phyloP scores from a whole-genome alignment of 2,888 invertebrate genomes.

The Chaetogeoica ovagalla region DNA sequence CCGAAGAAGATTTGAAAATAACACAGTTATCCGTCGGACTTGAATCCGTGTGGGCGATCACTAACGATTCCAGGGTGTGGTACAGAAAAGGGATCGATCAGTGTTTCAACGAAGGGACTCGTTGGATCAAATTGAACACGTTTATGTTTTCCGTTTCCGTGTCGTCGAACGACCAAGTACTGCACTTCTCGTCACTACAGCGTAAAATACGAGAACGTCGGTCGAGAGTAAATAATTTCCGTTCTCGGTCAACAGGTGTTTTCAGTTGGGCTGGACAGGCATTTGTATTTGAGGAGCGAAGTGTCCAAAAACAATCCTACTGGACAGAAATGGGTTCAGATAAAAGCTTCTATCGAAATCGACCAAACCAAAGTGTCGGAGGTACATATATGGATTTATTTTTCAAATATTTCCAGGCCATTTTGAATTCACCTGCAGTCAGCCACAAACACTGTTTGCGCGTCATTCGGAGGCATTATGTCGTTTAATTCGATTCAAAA shows the following conservation, averaged over 20 bases:
- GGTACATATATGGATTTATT: constrained; percentile 10
- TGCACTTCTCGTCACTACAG: not conserved
- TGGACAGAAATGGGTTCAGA: constrained; percentile 38
- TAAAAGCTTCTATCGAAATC: constrained; percentile 30
- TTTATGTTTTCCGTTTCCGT: constrained; percentile 82
- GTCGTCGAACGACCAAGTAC: constrained; percentile 80
- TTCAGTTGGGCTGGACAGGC: constrained; percentile 40
- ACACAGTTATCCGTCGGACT: constrained; percentile 79
- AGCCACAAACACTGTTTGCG: too few relatives aligned
- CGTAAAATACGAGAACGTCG: too few relatives aligned
- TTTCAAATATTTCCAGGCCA: not conserved
- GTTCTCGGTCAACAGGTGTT: constrained; percentile 29
- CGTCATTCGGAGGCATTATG: too few relatives aligned
- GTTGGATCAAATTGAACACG: constrained; percentile 89
- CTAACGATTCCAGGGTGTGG: constrained; percentile 83
- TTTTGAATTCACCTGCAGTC: too few relatives aligned
- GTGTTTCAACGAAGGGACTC: constrained; percentile 68
- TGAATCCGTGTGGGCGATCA: constrained; percentile 76
- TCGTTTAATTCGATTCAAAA: too few relatives aligned
- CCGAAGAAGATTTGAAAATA: constrained; percentile 72
- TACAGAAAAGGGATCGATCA: constrained; percentile 71
- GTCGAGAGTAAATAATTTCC: too few relatives aligned
- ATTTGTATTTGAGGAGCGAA: constrained; percentile 38
- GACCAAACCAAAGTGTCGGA: constrained; percentile 7
- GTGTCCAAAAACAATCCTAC: constrained; percentile 30